These are phyloP conservation scores for Malurus elegans DNA, from an alignment of 2,113 vertebrate species.

Conservation along the genomic window DNA sequence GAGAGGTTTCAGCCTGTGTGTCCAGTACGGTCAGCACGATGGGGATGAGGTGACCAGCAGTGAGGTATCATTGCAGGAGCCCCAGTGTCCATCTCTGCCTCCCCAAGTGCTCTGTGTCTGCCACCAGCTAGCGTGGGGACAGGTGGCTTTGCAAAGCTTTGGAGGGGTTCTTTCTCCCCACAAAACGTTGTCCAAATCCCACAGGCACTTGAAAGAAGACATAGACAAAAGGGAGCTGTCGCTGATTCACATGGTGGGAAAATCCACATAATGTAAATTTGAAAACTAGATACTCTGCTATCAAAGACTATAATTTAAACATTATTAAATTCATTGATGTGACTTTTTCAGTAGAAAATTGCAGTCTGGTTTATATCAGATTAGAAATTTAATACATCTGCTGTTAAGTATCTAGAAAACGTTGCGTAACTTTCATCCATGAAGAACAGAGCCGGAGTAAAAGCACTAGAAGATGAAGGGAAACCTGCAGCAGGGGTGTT, in stretches of 20 bases:
- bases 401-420: constrained; percentile 62
- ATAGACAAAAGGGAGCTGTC: not conserved
- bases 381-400: constrained; percentile 62
- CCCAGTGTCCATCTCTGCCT: not conserved
- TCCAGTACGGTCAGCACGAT: not conserved
- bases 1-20: not conserved
- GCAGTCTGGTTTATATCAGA: constrained; percentile 62
- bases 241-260: not conserved
- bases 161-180: not conserved
- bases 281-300: constrained; percentile 37
- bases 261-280: constrained; percentile 44
- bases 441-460: constrained; percentile 21
- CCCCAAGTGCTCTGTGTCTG: not conserved
- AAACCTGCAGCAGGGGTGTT: constrained; percentile 57
- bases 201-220: not conserved
- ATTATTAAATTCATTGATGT: constrained; percentile 35
- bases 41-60: not conserved
- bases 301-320: constrained; percentile 30
- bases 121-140: rapidly evolving
- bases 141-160: not conserved
- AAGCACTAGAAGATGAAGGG: constrained; percentile 54
- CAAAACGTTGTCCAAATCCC: not conserved
- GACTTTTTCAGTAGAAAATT: constrained; percentile 54
- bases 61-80: not conserved
- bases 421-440: constrained; percentile 65